A percentile compares a stretch with the other conserved stretches of the same genome.
Conservation (phyloP, 1,140 invertebrate genomes). For the Drosophila aff. region DNA sequence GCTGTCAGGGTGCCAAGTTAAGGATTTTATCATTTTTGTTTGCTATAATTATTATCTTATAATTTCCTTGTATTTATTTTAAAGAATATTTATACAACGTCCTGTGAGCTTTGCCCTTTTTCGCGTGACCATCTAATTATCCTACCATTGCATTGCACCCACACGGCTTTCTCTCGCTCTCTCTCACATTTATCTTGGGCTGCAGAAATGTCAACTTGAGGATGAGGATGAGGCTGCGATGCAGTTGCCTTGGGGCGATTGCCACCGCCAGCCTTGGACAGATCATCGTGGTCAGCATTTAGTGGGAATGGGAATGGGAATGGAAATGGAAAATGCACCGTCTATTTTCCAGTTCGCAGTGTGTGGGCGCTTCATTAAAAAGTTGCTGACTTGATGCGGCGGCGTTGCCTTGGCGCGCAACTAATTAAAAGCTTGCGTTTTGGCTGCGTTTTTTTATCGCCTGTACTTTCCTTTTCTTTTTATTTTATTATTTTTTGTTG, state of each 20-base stretch:
- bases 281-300: conserved; percentile 52
- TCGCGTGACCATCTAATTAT: conserved; percentile 34
- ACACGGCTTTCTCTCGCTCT: background rate
- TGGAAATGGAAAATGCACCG: conserved; percentile 13
- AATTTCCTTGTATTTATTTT: no score
- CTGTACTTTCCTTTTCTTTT: background rate
- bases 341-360: conserved; percentile 2
- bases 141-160: conserved; percentile 17
- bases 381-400: conserved; percentile 42
- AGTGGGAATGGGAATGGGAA: conserved; percentile 7
- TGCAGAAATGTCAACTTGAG: conserved; percentile 50
- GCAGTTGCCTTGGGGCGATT: conserved; percentile 37
- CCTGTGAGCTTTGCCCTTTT: background rate
- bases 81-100: background rate
- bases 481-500: background rate
- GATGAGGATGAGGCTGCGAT: conserved; percentile 1
- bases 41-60: no score
- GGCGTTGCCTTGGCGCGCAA: conserved; percentile 31
- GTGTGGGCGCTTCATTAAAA: conserved; percentile 41
- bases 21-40: no score
- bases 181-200: conserved; percentile 28
- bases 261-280: conserved; percentile 24
- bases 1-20: no score
- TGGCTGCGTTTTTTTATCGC: conserved; percentile 31
- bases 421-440: conserved; percentile 48